phyloP scores from a whole-genome alignment of 2,113 vertebrate species.

The Centropus bengalensis region DNA sequence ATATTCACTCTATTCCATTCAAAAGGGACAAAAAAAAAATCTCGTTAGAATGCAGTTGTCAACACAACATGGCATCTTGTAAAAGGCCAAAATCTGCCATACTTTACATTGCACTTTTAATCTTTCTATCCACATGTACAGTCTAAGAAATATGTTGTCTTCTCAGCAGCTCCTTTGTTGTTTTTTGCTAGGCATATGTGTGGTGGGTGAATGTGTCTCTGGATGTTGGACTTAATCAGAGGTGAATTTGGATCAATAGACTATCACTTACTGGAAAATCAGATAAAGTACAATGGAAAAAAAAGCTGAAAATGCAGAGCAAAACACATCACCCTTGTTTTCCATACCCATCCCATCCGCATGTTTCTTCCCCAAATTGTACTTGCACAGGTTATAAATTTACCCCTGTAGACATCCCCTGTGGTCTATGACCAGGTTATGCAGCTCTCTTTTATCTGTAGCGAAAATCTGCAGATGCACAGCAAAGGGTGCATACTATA shows the following conservation, averaged over 20 bases:
- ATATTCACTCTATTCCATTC: not conserved
- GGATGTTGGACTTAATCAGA: conserved; percentile 42
- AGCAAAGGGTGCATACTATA: not conserved
- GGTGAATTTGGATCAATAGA: conserved; percentile 48
- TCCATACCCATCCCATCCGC: not conserved
- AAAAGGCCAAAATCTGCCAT: not conserved
- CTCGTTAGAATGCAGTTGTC: not conserved
- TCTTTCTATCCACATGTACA: not conserved
- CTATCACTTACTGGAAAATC: conserved; percentile 49
- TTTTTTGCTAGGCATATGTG: not conserved
- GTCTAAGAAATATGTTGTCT: not conserved
- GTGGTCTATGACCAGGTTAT: not conserved
- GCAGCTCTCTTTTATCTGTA: not conserved
- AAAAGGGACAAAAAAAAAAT: not conserved
- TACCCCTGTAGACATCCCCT: not conserved
- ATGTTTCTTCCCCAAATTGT: not conserved
- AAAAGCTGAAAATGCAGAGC: conserved; percentile 17
- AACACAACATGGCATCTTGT: not conserved
- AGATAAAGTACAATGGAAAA: not conserved
- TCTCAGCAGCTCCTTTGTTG: not conserved
- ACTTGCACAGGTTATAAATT: not conserved
- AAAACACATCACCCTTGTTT: not conserved
- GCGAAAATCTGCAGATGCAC: not conserved
- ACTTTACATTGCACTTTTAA: not conserved
- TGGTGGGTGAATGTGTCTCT: conserved; percentile 10